Conservation (phyloP, 1,140 invertebrate genomes). For the Artemia franciscana region DNA sequence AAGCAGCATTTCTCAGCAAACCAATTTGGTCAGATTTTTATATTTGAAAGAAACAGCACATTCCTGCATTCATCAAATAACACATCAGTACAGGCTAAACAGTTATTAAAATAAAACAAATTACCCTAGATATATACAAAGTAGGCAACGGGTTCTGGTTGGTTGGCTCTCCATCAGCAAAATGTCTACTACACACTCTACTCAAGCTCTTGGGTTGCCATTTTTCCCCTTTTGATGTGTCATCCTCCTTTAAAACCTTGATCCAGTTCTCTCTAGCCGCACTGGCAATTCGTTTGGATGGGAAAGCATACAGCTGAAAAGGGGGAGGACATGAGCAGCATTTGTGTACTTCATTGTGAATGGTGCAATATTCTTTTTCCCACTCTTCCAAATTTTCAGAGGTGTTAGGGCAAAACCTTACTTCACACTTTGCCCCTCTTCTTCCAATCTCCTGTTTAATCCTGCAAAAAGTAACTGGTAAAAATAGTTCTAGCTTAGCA, state of each 20-base stretch:
- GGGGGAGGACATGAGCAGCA: background rate
- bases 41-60: too few relatives aligned
- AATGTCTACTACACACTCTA: background rate
- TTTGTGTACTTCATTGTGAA: background rate
- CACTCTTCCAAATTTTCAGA: background rate
- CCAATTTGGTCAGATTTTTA: too few relatives aligned
- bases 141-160: background rate
- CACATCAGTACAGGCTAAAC: too few relatives aligned
- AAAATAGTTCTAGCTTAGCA: too few relatives aligned
- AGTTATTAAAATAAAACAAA: too few relatives aligned
- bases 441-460: background rate
- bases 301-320: background rate
- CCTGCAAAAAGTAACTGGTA: too few relatives aligned
- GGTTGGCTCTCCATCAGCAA: background rate
- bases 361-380: background rate
- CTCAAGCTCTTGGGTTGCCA: background rate
- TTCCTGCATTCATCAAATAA: too few relatives aligned
- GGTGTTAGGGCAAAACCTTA: background rate
- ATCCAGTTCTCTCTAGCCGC: background rate
- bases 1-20: too few relatives aligned
- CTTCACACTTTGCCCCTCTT: background rate
- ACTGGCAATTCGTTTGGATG: background rate
- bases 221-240: background rate
- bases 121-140: background rate
- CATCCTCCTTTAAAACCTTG: background rate